Conservation (phyloP, 2,888 invertebrate genomes). For the Caenorhabditis wallacei region DNA sequence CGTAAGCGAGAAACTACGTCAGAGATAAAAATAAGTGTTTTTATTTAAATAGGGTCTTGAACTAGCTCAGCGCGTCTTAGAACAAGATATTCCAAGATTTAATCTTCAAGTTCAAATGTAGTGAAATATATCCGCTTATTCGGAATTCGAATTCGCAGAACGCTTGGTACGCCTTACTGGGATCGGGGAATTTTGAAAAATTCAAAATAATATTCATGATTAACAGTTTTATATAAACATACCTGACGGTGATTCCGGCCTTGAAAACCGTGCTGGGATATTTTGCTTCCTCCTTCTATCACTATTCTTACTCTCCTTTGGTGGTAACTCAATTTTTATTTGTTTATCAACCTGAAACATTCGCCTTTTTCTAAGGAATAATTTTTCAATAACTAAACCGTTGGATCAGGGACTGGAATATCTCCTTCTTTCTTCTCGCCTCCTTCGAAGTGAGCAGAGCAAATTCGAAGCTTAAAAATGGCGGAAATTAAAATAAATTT, state of each 20-base stretch:
- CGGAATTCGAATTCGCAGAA: too few relatives aligned
- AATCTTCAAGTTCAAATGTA: too few relatives aligned
- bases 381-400: conserved; percentile 69
- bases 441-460: conserved; percentile 84
- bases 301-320: conserved; percentile 82
- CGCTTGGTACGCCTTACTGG: too few relatives aligned
- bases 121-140: too few relatives aligned
- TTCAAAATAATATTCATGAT: too few relatives aligned
- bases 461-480: conserved; percentile 83
- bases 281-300: conserved; percentile 71
- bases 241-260: conserved; percentile 61
- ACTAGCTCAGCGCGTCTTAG: too few relatives aligned
- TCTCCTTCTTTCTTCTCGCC: conserved; percentile 84
- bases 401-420: conserved; percentile 84
- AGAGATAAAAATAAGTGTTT: too few relatives aligned
- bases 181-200: too few relatives aligned
- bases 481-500: conserved; percentile 21
- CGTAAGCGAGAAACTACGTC: too few relatives aligned
- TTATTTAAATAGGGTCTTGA: too few relatives aligned
- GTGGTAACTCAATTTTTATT: conserved; percentile 83
- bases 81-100: too few relatives aligned
- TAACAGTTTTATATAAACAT: background rate
- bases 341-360: conserved; percentile 83
- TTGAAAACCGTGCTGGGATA: conserved; percentile 57
- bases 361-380: background rate